phyloP scores from a whole-genome alignment of 2,797 vertebrate species.

The Sternotherus odoratus region DNA sequence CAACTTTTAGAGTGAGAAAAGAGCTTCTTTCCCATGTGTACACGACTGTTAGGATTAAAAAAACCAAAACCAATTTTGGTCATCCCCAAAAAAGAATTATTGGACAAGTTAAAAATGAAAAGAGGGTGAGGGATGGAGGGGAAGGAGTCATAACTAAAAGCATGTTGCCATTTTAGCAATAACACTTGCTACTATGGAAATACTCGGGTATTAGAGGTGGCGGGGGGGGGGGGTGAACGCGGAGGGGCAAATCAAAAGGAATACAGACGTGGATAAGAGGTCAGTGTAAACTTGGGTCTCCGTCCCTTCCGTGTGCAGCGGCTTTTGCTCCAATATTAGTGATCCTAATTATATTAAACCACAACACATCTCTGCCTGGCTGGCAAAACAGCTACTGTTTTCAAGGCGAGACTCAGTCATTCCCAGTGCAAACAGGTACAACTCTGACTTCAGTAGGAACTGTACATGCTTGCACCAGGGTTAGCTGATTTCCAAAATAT shows the following conservation, averaged over 20 bases:
- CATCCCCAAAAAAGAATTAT: no score
- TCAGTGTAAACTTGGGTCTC: not conserved
- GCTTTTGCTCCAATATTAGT: not conserved
- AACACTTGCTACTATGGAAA: not conserved
- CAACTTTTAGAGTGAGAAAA: not conserved
- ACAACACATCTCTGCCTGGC: not conserved
- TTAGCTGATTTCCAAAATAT: not conserved
- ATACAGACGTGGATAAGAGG: not conserved
- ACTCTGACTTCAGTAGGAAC: not conserved
- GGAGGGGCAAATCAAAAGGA: not conserved
- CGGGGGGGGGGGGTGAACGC: no score
- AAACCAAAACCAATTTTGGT: no score
- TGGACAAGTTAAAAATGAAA: not conserved
- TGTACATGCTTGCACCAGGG: not conserved
- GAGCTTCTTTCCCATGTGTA: not conserved
- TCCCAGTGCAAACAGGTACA: not conserved
- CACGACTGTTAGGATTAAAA: not conserved
- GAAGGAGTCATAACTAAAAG: not conserved
- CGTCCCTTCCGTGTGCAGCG: not conserved
- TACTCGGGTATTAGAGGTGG: not conserved
- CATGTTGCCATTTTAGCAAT: not conserved
- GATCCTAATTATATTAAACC: not conserved
- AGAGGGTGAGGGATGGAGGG: not conserved
- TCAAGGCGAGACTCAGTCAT: not conserved
- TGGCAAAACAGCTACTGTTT: no score